Base-by-base conservation (phyloP, 2,797 vertebrate genomes). In the Dipus sagitta region DNA sequence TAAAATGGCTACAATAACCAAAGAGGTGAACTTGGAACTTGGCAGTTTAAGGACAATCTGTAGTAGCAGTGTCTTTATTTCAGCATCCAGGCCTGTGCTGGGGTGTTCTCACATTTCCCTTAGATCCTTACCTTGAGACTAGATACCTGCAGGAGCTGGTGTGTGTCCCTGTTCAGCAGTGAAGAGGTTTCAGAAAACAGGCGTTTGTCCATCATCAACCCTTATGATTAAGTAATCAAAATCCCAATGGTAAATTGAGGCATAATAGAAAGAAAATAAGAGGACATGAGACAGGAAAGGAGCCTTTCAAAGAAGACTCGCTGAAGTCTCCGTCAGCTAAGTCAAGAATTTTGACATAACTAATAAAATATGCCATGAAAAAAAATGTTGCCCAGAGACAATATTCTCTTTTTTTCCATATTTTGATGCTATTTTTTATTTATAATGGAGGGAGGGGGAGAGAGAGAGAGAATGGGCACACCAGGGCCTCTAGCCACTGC, bases 1-100 rank as follows among this genome's bases (percentile, higher is more conserved):
- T 93, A 91, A 80, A 96, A 84, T 93, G 81, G 54, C 24, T 68
- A 77, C 30, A 34, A 88, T 68, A 42, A 80, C 47, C 60, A 84
- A 62, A 34, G 74, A 34, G 78, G 68, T 87, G 42, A 58, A 90
- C 18, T 92, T 82, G 58, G 42, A 58, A 90, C 18, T 92, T 82
- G 58, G 34, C 68, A 67, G 47, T 54, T 81, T 88, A 70, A 91
- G 74, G 54, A 58, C 82, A 88, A 83, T 85, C 32, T 84, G 7
- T 58, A 14, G 34, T 30, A 47, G 15, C 11, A 1, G 70, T 6
- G 24, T 30, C 12, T 14, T 20, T 24, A 26, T 62, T 13, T 54
- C 62, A 64, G 26, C 13, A 34, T 38, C 23, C 3, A 21, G 2
- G 30, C 34, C 84, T 18, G n/a, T 23, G 70, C 54, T 10, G 34